Base-by-base conservation (phyloP, 2,797 vertebrate genomes). In the Chelon auratus region DNA sequence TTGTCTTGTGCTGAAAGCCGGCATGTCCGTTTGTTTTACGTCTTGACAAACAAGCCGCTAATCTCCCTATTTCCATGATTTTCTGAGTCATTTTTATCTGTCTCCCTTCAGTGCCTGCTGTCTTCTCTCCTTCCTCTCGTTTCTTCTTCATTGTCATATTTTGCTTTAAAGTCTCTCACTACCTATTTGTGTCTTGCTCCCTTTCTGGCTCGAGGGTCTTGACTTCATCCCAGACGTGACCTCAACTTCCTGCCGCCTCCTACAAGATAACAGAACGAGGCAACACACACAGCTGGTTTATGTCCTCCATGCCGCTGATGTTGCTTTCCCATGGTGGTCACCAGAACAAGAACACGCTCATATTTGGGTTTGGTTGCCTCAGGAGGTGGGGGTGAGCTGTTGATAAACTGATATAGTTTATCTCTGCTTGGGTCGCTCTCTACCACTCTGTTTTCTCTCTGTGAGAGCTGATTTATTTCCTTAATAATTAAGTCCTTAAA, bases 221-320 rank as follows among this genome's bases (percentile, higher is more conserved):
- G 57, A 69, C 70, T 83, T 72, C 40, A 50, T 78, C 65, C 68
- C 61, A 80, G 62, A 67, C 36, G 3, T 56, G 72, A 76, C 62
- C 48, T 72, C 47, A 48, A 78, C 86, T 81, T 90, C 86, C 83
- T 83, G 79, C 59, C 36, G 39, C 81, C 72, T 73, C 40, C 33
- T 60, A 18, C 9, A 64, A 83, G 77, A 86, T 81, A 85, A 85
- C 65, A 73, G 14, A 62, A 53, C 0, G 13, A 43, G 10, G 7
- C 54, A 40, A 14, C 42, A 72, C 54, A 66, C 65, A 71, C 87
- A 87, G 88, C 87, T 89, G 88, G 75, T 79, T 84, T 57, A 39
- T 74, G 69, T 91, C 79, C 17, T 63, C 51, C 59, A 72, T 70
- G 20, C 67, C 68, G 68, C 62, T 68, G 70, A 24, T 68, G 70